These are phyloP conservation scores for Aleiodes sp. DNA, from an alignment of 1,140 invertebrate species.

Conservation along the genomic window DNA sequence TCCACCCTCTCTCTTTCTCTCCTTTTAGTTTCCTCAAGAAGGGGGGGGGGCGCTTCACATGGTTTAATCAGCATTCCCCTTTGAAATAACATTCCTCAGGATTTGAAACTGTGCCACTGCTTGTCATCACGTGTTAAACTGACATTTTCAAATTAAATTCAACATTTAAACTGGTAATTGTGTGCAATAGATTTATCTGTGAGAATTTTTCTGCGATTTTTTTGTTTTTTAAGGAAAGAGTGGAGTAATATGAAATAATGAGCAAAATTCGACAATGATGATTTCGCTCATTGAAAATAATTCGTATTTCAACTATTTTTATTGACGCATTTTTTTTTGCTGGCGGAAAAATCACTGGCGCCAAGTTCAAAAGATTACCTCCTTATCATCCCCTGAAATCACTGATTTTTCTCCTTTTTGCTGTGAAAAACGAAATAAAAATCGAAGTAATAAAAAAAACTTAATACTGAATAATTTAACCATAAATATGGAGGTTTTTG, in stretches of 20 bases:
- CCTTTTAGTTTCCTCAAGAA: no score
- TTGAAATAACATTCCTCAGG: not conserved
- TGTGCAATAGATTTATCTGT: not conserved
- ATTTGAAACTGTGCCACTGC: constrained; percentile 1
- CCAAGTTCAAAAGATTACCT: not conserved
- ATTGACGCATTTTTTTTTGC: no score
- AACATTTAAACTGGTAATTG: not conserved
- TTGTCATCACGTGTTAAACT: constrained; percentile 8
- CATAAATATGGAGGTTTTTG: constrained; percentile 57
- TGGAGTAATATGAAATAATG: no score
- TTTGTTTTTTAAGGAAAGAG: no score
- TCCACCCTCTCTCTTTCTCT: no score
- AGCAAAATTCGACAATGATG: no score
- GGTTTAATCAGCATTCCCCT: not conserved
- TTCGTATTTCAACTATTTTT: no score
- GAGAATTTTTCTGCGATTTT: no score
- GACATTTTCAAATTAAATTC: constrained; percentile 1
- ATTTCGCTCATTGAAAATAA: no score
- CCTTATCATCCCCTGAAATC: not conserved
- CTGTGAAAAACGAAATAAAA: not conserved
- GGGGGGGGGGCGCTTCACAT: no score
- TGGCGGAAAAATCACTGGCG: not conserved
- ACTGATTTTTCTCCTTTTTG: not conserved
- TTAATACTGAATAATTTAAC: constrained; percentile 62
- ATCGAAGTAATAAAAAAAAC: not conserved